phyloP scores from a whole-genome alignment of 2,113 vertebrate genomes.

The Eudyptes chrysolophus region DNA sequence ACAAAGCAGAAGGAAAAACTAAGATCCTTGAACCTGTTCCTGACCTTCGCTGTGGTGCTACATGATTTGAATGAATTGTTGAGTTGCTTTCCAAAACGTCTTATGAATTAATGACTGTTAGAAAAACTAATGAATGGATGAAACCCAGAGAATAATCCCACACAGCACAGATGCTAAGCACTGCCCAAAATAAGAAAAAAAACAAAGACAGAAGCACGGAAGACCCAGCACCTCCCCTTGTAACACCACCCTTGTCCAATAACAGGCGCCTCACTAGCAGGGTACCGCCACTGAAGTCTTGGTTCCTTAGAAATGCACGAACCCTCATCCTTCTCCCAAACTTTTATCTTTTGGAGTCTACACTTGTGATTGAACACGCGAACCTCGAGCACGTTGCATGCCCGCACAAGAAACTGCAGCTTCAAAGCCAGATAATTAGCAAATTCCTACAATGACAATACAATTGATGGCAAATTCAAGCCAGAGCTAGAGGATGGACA shows the following conservation, averaged over 20 bases:
- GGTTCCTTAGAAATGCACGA: not conserved
- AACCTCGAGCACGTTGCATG: accelerated
- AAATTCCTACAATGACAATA: not conserved
- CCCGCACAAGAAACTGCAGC: not conserved
- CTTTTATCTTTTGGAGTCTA: not conserved
- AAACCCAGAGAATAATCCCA: not conserved
- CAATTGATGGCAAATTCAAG: too few species aligned
- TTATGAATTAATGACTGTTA: not conserved
- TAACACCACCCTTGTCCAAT: too few species aligned
- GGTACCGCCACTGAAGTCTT: not conserved
- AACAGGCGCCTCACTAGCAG: not conserved
- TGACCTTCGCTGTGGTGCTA: not conserved
- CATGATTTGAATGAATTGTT: not conserved
- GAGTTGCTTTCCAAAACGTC: not conserved
- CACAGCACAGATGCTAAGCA: not conserved
- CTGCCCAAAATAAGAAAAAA: not conserved
- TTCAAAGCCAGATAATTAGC: not conserved
- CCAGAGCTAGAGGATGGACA: not conserved
- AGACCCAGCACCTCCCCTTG: not conserved
- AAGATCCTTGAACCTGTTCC: not conserved
- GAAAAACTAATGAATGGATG: not conserved
- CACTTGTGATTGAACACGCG: not conserved
- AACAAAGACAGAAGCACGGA: not conserved
- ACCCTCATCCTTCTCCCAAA: not conserved
- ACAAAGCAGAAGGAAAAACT: not conserved